Evolutionary conservation across 2,888 invertebrate genomes (phyloP), one percentile per base, ranked within the genome.

Genomic region (Dynastes maya): DNA sequence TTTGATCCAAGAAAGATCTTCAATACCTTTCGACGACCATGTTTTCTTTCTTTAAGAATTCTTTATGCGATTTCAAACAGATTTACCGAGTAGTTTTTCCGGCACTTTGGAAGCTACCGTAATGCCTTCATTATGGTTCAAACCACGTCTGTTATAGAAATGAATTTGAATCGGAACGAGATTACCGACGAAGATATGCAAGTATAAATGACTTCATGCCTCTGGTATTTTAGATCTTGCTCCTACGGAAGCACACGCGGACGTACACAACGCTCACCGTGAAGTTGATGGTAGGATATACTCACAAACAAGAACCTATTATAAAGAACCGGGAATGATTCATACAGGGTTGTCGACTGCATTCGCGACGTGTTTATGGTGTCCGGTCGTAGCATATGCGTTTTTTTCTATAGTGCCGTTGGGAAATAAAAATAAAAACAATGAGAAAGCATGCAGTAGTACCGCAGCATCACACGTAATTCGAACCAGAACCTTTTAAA

Each of bases 91-190:
- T 65, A 32, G 37, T 65, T 37, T 65, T 37, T 65, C 13, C 16
- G 40, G 5, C 27, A 27, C 22, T 67, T 67, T 9, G 16, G n/a
- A 75, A 55, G 72, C 45, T 71, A 37, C 22, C 29, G 72, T 82
- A 82, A 82, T 81, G 74, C 74, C 64, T 77, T 79, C 78, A 78
- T 80, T 80, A 64, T 45, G 64, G 77, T 80, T 80, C 80, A 81
- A 79, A 80, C 79, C 80, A 80, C 81, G 80, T 79, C 68, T 76
- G 40, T 22, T 67, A 77, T 70, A 79, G 68, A 79, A 71, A 77
- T 77, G 80, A 82, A 82, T 80, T 81, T 78, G 80, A 81, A 82
- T 82, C 78, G 77, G 78, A 80, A 76, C 64, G 51, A 79, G 80
- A 82, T 82, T 76, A 79, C 76, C 67, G 70, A 49, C 71, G 51